phyloP scores from a whole-genome alignment of 1,140 invertebrate genomes.

The Scylla paramamosain region DNA sequence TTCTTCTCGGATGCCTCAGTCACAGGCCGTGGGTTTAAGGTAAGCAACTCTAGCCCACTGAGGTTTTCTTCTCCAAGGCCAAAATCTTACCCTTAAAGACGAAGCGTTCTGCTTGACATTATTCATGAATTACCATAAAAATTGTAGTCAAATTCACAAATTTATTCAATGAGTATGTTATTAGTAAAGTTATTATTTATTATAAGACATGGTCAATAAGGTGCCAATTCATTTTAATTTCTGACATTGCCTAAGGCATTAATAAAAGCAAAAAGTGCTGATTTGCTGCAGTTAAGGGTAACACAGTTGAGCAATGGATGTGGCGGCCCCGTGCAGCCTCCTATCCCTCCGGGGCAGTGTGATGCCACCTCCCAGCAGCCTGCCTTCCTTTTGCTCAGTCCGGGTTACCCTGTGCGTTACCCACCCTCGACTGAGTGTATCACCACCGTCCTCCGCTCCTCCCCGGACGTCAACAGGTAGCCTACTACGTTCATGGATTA shows the following conservation, averaged over 20 bases:
- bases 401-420: slow-evolving; percentile 49
- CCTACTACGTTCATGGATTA: not conserved
- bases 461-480: slow-evolving; percentile 34
- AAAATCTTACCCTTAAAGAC: no score
- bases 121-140: no score
- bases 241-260: no score
- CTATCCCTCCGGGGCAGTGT: slow-evolving; percentile 41
- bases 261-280: no score
- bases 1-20: slow-evolving; percentile 43
- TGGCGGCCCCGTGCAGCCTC: slow-evolving; percentile 31
- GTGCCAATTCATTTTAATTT: no score
- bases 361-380: slow-evolving; percentile 34
- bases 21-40: slow-evolving; percentile 42
- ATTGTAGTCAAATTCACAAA: no score
- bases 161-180: no score
- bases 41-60: not conserved
- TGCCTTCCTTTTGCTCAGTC: slow-evolving; percentile 36
- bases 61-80: no score
- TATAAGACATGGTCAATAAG: no score
- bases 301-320: slow-evolving; percentile 32
- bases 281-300: not conserved
- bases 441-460: slow-evolving; percentile 45
- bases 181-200: no score
- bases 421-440: slow-evolving; percentile 56
- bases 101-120: no score